Conservation (phyloP, 2,888 invertebrate genomes). For the Stenolophus ochropezus region DNA sequence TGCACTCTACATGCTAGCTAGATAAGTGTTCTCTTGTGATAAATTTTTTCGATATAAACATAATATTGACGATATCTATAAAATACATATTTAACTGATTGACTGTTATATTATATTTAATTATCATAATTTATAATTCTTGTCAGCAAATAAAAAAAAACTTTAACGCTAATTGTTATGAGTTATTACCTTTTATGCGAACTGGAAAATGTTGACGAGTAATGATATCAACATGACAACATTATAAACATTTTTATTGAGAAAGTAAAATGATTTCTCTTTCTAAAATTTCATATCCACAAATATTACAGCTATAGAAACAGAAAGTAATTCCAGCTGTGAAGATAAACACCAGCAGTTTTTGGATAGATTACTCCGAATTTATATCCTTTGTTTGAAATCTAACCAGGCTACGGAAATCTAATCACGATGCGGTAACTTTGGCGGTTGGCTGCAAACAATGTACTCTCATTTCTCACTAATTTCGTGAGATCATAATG, state of each 20-base stretch:
- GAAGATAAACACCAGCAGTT: not conserved
- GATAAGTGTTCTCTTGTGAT: too few relatives aligned
- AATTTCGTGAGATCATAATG: slow-evolving; percentile 13
- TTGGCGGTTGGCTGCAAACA: slow-evolving; percentile 6
- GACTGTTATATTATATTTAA: too few relatives aligned
- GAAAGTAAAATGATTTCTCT: not conserved
- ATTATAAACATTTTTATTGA: not conserved
- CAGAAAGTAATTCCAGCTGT: not conserved
- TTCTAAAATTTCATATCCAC: not conserved
- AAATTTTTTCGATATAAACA: too few relatives aligned
- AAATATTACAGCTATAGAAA: not conserved
- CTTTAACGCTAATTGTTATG: not conserved
- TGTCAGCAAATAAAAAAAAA: not conserved
- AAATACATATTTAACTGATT: too few relatives aligned
- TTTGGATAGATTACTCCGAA: not conserved
- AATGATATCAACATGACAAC: not conserved
- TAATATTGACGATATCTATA: too few relatives aligned
- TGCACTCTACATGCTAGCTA: too few relatives aligned
- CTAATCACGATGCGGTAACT: slow-evolving; percentile 11
- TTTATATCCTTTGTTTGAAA: slow-evolving; percentile 9
- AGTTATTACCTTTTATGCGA: not conserved
- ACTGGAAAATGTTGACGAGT: not conserved
- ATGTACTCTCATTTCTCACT: slow-evolving; percentile 16
- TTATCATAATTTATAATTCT: not conserved
- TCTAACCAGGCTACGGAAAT: slow-evolving; percentile 3